phyloP scores from a whole-genome alignment of 2,888 invertebrate genomes.

The Petrolisthes manimaculis region DNA sequence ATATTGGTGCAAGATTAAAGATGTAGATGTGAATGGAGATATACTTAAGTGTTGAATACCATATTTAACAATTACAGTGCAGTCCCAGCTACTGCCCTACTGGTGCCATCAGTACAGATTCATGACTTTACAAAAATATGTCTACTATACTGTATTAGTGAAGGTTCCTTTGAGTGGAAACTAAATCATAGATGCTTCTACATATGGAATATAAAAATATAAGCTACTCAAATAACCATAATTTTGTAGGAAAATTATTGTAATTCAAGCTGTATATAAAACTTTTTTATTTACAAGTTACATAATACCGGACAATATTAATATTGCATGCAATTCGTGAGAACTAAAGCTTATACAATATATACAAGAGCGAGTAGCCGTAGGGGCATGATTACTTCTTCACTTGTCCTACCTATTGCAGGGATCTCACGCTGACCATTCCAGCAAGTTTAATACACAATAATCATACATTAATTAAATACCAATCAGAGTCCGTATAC shows the following conservation, averaged over 20 bases:
- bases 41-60: no score
- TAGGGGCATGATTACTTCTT: background rate
- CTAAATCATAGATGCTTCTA: no score
- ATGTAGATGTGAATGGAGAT: no score
- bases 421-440: background rate
- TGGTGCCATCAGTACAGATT: no score
- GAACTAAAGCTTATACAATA: background rate
- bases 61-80: no score
- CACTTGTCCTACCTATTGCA: background rate
- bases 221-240: background rate
- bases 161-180: no score
- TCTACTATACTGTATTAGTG: no score
- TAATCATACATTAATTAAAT: background rate
- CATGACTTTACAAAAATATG: no score
- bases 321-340: slow-evolving; percentile 13
- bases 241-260: no score
- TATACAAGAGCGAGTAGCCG: slow-evolving; percentile 1
- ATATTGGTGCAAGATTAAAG: no score
- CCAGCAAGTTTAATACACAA: background rate
- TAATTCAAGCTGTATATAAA: background rate
- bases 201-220: background rate
- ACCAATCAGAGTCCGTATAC: background rate
- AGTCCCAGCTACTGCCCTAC: no score
- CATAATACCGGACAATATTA: slow-evolving; percentile 13
- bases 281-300: slow-evolving; percentile 4